Conservation (phyloP, 2,797 vertebrate genomes). For the Antennarius maculatus region DNA sequence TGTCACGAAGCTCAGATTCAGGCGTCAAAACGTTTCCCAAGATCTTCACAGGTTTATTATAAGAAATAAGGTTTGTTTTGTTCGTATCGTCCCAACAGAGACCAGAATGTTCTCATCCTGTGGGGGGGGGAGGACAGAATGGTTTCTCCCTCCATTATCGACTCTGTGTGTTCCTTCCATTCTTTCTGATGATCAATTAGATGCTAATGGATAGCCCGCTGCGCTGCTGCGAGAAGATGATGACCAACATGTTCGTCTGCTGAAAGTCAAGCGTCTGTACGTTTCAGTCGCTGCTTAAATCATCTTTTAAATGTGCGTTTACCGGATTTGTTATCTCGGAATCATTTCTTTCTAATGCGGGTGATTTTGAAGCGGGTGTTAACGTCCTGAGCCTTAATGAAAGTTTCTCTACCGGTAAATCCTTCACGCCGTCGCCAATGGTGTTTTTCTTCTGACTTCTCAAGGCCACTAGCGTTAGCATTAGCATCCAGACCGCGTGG, state of each 20-base stretch:
- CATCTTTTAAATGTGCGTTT: constrained; percentile 47
- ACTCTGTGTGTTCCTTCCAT: constrained; percentile 80
- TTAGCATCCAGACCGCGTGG: too few species aligned
- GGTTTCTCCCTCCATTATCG: constrained; percentile 82
- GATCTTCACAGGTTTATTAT: constrained; percentile 22
- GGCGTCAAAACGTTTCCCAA: constrained; percentile 22
- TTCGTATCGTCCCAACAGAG: constrained; percentile 82
- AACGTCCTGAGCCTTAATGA: constrained; percentile 45
- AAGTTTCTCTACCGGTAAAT: constrained; percentile 39
- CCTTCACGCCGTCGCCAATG: not conserved
- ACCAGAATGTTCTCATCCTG: constrained; percentile 81
- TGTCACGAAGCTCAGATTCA: constrained; percentile 9
- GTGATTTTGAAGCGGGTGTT: constrained; percentile 39
- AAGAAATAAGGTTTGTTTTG: constrained; percentile 67
- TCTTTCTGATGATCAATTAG: constrained; percentile 85
- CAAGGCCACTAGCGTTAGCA: too few species aligned
- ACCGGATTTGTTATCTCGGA: constrained; percentile 48
- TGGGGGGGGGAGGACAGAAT: constrained; percentile 84
- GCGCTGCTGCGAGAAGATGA: constrained; percentile 69
- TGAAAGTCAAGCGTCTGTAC: constrained; percentile 53
- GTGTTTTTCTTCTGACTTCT: not conserved
- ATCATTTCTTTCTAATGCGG: constrained; percentile 35
- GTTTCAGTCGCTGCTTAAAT: constrained; percentile 66
- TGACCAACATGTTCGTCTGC: constrained; percentile 74
- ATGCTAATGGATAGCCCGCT: constrained; percentile 82